Percentiles rank a stretch among this genome's conserved stretches.
phyloP scores from a whole-genome alignment of 2,113 vertebrate species.

The Mixornis gularis region DNA sequence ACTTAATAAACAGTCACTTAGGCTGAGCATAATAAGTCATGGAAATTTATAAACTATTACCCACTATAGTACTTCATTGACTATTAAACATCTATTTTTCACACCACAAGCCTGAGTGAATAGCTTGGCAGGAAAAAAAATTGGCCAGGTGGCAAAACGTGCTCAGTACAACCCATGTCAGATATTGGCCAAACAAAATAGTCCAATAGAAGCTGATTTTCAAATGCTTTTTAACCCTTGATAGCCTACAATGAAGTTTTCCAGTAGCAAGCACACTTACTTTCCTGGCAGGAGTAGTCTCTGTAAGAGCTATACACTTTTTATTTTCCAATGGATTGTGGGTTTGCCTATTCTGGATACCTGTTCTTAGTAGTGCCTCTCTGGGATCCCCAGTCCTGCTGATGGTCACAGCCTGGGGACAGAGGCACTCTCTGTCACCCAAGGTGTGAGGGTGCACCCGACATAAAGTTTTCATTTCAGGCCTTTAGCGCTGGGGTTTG shows the following conservation, averaged over 20 bases:
- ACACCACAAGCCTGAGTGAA: conserved; percentile 70
- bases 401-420: not conserved
- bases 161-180: conserved; percentile 58
- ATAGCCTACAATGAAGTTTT: not conserved
- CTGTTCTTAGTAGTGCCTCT: not conserved
- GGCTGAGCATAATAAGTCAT: conserved; percentile 67
- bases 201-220: conserved; percentile 48
- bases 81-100: conserved; percentile 73
- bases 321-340: not conserved
- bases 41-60: conserved; percentile 75
- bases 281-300: not conserved
- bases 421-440: not conserved
- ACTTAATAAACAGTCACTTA: conserved; percentile 70
- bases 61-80: conserved; percentile 65
- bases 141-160: conserved; percentile 68
- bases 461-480: not conserved
- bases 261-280: not conserved
- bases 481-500: not conserved
- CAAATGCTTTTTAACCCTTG: conserved; percentile 53
- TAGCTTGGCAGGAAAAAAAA: conserved; percentile 69
- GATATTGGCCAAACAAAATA: conserved; percentile 67
- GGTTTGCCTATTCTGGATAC: not conserved
- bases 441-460: not conserved
- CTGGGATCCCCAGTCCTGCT: not conserved
- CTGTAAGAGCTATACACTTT: not conserved